Evolutionary conservation across 2,113 vertebrate genomes (phyloP).

Genomic region (Charina bottae): DNA sequence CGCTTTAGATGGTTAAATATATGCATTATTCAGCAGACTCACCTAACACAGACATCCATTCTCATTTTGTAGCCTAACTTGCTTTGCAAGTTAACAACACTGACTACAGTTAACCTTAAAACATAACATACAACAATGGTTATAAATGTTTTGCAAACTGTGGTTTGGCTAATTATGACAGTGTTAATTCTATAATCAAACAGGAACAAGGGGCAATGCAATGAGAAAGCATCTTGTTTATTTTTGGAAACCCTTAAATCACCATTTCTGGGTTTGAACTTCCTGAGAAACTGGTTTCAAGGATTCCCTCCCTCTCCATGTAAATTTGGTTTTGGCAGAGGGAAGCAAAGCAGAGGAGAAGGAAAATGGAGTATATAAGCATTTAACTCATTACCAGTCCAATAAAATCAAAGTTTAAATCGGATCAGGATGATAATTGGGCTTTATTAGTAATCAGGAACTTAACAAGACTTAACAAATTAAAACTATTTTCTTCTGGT

Average conservation of each 20-base stretch:
- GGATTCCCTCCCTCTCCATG: background rate
- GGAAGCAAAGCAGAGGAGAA: background rate
- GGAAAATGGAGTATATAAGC: background rate
- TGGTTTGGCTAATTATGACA: background rate
- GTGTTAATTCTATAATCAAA: background rate
- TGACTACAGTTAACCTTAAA: background rate
- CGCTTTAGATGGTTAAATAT: background rate
- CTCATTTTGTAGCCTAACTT: background rate
- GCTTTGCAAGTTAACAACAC: background rate
- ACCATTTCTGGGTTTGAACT: background rate
- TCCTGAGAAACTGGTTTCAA: background rate
- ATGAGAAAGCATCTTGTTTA: background rate
- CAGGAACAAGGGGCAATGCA: background rate
- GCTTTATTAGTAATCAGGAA: background rate
- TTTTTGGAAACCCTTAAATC: background rate
- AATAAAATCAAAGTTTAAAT: background rate
- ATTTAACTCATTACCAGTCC: background rate
- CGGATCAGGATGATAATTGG: background rate
- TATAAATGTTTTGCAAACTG: background rate
- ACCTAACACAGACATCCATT: background rate
- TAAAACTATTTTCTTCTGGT: background rate
- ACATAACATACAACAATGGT: background rate
- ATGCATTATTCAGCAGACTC: background rate
- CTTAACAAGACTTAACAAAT: background rate
- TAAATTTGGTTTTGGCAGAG: background rate